Evolutionary conservation across 2,888 invertebrate genomes (phyloP), one percentile per base, ranked within the genome.

Genomic region (Apamea crenata): DNA sequence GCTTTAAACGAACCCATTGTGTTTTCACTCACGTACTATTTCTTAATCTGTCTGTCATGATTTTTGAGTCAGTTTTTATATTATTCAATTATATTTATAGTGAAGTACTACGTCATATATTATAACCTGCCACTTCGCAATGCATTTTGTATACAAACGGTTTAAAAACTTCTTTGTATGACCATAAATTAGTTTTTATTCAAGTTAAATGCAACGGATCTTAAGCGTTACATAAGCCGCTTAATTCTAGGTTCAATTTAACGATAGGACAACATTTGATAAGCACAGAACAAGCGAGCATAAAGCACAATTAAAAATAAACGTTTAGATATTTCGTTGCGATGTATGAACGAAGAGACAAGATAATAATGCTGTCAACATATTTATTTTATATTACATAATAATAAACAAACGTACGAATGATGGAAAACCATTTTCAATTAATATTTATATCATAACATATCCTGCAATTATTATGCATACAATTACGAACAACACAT

Each of bases 11-110:
- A 91, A 89, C 88, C 86, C 90, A 93, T 94, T 94, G 92, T 94
- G 92, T 94, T 94, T 94, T 94, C 93, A 93, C 93, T 94, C 93
- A 93, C 94, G 94, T 92, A 90, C 78, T 91, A 89, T 94, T 93
- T 90, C 94, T 85, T 89, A 93, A 93, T 89, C 74, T 81, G 83
- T 90, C 85, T 88, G 88, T 91, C 91, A 88, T 89, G 88, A 89
- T 88, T 88, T 84, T 81, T 78, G 78, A 78, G 83, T 81, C 83
- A 82, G 73, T 77, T 84, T 79, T 82, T 56, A 29, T 89, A 83
- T 80, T 76, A 71, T 85, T 80, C 68, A 78, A 84, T 80, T 85
- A 79, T 67, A 74, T 75, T 81, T 77, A 78, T 82, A 80, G 61
- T 77, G 56, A 74, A 65, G 44, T 63, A 78, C 53, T 36, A 78